phyloP scores from a whole-genome alignment of 2,797 vertebrate genomes.

The Carcharodon carcharias region DNA sequence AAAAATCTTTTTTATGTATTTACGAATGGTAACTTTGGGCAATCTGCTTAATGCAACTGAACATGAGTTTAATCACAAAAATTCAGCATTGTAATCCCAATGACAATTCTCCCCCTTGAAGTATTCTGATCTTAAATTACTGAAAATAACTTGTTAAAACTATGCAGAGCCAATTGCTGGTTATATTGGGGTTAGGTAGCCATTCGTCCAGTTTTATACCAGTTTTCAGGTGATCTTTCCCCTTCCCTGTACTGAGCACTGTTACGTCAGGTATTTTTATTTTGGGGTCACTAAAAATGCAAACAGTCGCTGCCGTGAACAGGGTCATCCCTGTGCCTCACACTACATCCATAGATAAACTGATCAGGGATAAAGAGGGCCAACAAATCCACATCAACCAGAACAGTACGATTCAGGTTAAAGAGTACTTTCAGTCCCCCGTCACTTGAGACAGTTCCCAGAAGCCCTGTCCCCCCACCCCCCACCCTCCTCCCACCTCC shows the following conservation, averaged over 20 bases:
- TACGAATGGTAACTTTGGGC: neutral
- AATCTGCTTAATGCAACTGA: neutral
- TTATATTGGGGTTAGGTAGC: neutral
- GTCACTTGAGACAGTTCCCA: neutral
- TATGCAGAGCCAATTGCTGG: neutral
- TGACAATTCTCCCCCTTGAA: neutral
- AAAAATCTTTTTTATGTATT: neutral
- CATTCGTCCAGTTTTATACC: neutral
- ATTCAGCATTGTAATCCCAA: neutral
- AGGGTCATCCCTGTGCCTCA: neutral
- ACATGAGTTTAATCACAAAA: neutral
- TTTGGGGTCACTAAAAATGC: neutral
- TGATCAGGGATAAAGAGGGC: neutral
- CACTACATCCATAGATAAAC: neutral
- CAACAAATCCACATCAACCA: slow-evolving; percentile 1
- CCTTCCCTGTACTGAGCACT: neutral
- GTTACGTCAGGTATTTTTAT: neutral
- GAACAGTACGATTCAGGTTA: neutral
- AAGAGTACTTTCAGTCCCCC: neutral
- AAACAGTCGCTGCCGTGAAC: neutral
- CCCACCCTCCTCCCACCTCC: no score
- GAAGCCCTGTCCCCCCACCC: neutral
- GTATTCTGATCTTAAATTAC: neutral
- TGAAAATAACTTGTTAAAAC: neutral
- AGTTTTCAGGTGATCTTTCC: neutral